A percentile compares a stretch with the other conserved stretches of the same genome.
Conservation (phyloP, 2,888 invertebrate genomes). For the Eristalis pertinax region DNA sequence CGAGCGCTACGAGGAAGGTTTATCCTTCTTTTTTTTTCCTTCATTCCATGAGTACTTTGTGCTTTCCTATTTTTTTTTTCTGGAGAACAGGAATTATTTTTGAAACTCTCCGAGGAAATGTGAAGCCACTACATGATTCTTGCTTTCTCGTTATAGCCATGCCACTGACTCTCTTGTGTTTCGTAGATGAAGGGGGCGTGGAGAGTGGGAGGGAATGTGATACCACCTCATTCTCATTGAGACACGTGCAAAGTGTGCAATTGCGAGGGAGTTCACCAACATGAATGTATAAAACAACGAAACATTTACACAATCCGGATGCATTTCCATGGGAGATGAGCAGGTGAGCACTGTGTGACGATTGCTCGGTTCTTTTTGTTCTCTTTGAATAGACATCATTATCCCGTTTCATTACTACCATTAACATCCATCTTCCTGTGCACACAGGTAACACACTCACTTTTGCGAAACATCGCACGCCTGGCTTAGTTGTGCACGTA, state of each 20-base stretch:
- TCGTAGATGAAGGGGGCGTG: neutral
- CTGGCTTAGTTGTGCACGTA: neutral
- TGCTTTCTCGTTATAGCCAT: constrained; percentile 15
- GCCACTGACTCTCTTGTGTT: neutral
- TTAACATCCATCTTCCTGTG: constrained; percentile 47
- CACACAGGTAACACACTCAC: constrained; percentile 43
- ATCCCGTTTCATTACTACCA: constrained; percentile 57
- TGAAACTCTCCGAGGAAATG: constrained; percentile 29
- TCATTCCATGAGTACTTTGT: constrained; percentile 29
- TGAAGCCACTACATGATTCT: constrained; percentile 22
- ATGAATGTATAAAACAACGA: constrained; percentile 45
- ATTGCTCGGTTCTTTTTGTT: constrained; percentile 50
- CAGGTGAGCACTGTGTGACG: constrained; percentile 37
- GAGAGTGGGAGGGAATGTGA: neutral
- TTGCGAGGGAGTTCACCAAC: constrained; percentile 52
- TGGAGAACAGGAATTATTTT: constrained; percentile 30
- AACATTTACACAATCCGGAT: constrained; percentile 58
- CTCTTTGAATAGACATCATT: constrained; percentile 64
- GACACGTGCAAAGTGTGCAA: constrained; percentile 50
- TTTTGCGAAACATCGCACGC: constrained; percentile 2
- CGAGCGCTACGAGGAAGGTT: constrained; percentile 27
- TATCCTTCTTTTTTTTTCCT: constrained; percentile 1
- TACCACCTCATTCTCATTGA: constrained; percentile 10
- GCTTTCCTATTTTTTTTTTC: constrained; percentile 27
- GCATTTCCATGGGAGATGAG: constrained; percentile 26